These are phyloP conservation scores for Alectoris magna DNA, from an alignment of 2,797 vertebrate species.

Conservation along the genomic window DNA sequence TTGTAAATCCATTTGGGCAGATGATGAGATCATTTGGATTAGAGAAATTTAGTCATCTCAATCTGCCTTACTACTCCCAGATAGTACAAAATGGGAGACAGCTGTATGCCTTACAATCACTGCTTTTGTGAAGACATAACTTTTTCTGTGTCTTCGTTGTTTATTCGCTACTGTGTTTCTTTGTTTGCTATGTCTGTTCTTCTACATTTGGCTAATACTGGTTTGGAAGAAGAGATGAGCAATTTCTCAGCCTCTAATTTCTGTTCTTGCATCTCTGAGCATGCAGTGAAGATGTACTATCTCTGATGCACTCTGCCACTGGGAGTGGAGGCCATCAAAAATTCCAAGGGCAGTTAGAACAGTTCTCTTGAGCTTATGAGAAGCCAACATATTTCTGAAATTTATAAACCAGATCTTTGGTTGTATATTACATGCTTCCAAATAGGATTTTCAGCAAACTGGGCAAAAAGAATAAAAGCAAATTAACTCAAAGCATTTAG, in stretches of 20 bases:
- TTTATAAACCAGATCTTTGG: neutral
- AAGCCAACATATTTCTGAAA: neutral
- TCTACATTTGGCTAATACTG: fast-evolving
- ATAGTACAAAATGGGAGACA: neutral
- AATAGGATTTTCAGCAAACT: neutral
- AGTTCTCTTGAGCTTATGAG: neutral
- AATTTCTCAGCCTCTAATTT: neutral
- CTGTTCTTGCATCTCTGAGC: neutral
- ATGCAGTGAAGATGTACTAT: neutral
- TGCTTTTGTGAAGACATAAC: neutral
- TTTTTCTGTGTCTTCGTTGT: neutral
- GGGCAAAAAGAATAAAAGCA: neutral
- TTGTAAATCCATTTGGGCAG: neutral
- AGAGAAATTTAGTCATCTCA: neutral
- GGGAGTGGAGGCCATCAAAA: neutral
- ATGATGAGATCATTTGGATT: neutral
- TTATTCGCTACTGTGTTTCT: neutral
- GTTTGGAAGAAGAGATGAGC: neutral
- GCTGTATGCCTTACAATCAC: neutral
- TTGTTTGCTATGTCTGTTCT: neutral
- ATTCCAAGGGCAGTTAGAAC: neutral
- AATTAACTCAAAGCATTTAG: neutral
- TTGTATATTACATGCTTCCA: neutral
- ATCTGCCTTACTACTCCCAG: neutral
- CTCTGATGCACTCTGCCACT: neutral